Base-by-base conservation (phyloP, 2,888 invertebrate genomes). In the Urechis unicinctus region DNA sequence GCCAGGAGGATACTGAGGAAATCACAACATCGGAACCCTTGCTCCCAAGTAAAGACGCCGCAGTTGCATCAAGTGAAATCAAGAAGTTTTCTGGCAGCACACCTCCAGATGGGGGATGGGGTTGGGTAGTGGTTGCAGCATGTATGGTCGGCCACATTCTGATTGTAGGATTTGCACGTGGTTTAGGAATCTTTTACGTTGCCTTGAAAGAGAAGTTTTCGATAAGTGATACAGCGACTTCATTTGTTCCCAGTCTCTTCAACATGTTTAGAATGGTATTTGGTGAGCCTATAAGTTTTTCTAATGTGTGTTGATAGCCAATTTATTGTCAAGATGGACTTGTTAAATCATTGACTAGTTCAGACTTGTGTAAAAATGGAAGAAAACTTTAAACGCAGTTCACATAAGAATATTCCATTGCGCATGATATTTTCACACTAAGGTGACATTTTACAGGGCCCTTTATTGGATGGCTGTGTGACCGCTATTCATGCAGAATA, bases 171-270 rank as follows among this genome's bases (percentile, higher is more conserved):
- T 9, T 26, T 17, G 49, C 25, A 6, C 25, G 50, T 76, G 90
- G 90, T 2, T 91, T 91, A 69, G 91, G 91, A 17, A 89, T 91
- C 0, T 80, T 91, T 0, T 85, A 89, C 69, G 85, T 89, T 42
- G 90, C 89, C 71, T 89, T 91, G 76, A 81, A 88, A 58, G 87
- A 88, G 65, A 87, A 86, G 24, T 91, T 90, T 72, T 75, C 88
- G 3, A 83, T 88, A 0, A 83, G 86, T 1, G 84, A 86, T 0
- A 83, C 88, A 0, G 83, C 85, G 6, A 88, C 89, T 0, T 85
- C 45, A 22, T 17, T 36, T 17, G 36, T 36, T 36, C 36, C 36
- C 9, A 36, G 36, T 17, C 36, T 36, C 9, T 36, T 36, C 36
- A 36, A 36, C 36, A 13, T 9, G 9, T 17, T 36, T 9, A 9